Base-by-base conservation (phyloP, 1,140 invertebrate species). In the Mercenaria mercenaria region DNA sequence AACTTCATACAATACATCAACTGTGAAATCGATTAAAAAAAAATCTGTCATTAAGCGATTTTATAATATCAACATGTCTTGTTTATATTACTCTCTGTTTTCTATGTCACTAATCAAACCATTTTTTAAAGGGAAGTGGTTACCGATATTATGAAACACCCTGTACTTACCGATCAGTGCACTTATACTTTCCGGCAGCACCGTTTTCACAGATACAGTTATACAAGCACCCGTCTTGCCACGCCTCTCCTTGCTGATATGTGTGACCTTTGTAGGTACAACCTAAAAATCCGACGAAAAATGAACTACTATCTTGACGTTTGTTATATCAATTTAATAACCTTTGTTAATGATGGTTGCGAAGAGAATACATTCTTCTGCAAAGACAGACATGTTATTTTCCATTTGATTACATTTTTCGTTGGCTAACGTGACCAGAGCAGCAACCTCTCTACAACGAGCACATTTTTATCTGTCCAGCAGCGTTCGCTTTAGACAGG, bases 141-240 rank as follows among this genome's bases (percentile, higher is more conserved):
- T n/a, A n/a, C n/a, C n/a, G n/a, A n/a, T n/a, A n/a, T n/a, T n/a
- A 52, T 50, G 43, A 41, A 50, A 50, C 3, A 29, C 0, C 13
- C 52, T 34, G 23, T 10, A 87, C 72, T 43, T 39, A 87, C 85
- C 47, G 23, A 34, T 87, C 85, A 29, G 64, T 69, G 37, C 87
- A 89, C 47, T 81, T 89, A 41, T 89, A 89, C 0, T 4, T 23
- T 13, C 87, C 87, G 1, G 67, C 59, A 41, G 59, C 37, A 11
- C 59, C 87, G 41, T 89, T 41, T 61, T 81, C 61, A 81, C 87
- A 89, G 13, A 76, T 72, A 52, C 87, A 89, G 61, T 52, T 89
- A 34, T 81, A 89, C 8, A 47, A 2, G 61, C 87, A 89, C 1
- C 77, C 87, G 34, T 89, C 87, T 59, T 81, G 39, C 87, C 87